These are phyloP conservation scores for Epirrhoe alternata DNA, from an alignment of 2,888 invertebrate species.

Conservation along the genomic window DNA sequence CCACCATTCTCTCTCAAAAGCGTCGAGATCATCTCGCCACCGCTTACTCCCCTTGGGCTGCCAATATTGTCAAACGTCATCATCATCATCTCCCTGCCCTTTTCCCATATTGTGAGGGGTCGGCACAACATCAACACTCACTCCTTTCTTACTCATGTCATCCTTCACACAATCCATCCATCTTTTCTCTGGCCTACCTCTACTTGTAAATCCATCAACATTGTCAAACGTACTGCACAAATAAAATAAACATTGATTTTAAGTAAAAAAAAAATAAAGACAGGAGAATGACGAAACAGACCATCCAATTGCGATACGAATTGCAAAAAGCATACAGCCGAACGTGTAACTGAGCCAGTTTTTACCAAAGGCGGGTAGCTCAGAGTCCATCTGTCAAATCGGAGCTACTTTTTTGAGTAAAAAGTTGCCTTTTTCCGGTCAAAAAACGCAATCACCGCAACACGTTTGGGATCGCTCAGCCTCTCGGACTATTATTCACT, in stretches of 20 bases:
- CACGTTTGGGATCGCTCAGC: constrained; percentile 46
- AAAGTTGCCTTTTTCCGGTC: constrained; percentile 41
- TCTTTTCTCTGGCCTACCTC: no score
- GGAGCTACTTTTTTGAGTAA: constrained; percentile 42
- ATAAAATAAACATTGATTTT: neutral
- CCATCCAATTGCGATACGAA: constrained; percentile 16
- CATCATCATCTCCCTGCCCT: no score
- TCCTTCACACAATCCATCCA: no score
- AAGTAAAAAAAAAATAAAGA: neutral
- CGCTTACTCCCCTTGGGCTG: no score
- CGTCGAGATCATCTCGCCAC: no score
- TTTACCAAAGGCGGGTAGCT: constrained; percentile 30
- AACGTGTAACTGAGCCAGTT: constrained; percentile 32
- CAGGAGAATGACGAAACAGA: constrained; percentile 7
- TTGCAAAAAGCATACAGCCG: constrained; percentile 13
- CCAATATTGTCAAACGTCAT: no score
- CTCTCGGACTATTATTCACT: neutral
- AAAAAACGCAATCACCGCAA: constrained; percentile 48
- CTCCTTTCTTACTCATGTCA: no score
- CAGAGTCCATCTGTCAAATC: constrained; percentile 49
- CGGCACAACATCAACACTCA: no score
- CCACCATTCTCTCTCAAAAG: no score
- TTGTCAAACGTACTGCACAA: no score
- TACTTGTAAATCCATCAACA: no score
- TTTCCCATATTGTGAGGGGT: no score